A percentile compares a stretch with the other conserved stretches of the same genome.
These are phyloP conservation scores for Apamea sordens DNA, from an alignment of 2,888 invertebrate species.

Conservation along the genomic window DNA sequence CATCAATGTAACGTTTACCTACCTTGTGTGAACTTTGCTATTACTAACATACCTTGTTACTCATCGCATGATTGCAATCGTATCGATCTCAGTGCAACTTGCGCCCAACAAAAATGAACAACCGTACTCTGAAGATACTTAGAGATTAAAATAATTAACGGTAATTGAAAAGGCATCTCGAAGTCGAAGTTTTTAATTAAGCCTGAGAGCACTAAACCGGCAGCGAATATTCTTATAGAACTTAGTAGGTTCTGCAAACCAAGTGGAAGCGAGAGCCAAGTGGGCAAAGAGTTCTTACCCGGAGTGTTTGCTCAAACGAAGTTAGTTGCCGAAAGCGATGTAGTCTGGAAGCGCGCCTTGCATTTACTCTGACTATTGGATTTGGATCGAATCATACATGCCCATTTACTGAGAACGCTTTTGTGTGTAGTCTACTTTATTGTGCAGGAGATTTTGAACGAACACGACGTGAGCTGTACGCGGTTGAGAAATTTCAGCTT, in stretches of 20 bases:
- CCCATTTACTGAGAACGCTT: constrained; percentile 60
- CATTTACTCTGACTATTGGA: constrained; percentile 80
- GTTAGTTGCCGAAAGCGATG: constrained; percentile 79
- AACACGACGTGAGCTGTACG: constrained; percentile 16
- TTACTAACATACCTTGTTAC: not conserved
- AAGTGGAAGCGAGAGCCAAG: constrained; percentile 77
- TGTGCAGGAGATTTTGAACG: constrained; percentile 33
- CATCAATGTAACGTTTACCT: not conserved
- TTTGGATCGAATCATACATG: constrained; percentile 78
- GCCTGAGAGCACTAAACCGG: constrained; percentile 66
- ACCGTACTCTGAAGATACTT: constrained; percentile 26
- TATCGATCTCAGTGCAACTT: constrained; percentile 3
- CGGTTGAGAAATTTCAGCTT: constrained; percentile 24
- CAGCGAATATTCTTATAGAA: constrained; percentile 70
- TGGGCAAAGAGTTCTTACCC: constrained; percentile 77
- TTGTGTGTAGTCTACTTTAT: constrained; percentile 61
- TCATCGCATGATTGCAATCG: not conserved
- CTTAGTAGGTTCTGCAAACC: constrained; percentile 72
- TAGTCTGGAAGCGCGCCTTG: constrained; percentile 73
- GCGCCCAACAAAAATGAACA: constrained; percentile 30
- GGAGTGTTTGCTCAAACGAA: constrained; percentile 82
- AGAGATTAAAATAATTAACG: constrained; percentile 59
- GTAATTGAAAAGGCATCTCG: constrained; percentile 63
- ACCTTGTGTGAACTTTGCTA: not conserved
- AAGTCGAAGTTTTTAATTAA: constrained; percentile 72